Conservation (phyloP, 2,113 vertebrate genomes). For the Eleginops maclovinus region DNA sequence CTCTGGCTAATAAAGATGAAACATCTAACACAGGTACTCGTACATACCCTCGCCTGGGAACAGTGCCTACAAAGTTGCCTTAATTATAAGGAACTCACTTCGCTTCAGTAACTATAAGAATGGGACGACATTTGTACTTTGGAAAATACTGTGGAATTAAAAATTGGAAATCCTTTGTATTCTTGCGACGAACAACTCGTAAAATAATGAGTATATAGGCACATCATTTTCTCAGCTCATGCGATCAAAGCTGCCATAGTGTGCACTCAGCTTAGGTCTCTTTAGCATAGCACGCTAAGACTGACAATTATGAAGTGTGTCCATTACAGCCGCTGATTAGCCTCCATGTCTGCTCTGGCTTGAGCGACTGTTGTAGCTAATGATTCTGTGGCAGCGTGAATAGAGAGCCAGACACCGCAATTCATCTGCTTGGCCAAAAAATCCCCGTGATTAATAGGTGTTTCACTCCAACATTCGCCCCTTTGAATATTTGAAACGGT, state of each 20-base stretch:
- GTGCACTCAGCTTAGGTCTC: conserved; percentile 53
- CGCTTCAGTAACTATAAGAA: conserved; percentile 76
- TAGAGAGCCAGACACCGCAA: conserved; percentile 74
- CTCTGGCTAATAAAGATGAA: conserved; percentile 87
- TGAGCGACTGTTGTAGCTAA: conserved; percentile 80
- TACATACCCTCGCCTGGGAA: conserved; percentile 76
- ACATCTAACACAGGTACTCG: conserved; percentile 86
- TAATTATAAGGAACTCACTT: conserved; percentile 82
- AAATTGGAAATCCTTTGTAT: conserved; percentile 69
- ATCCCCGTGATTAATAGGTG: conserved; percentile 83
- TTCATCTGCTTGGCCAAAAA: conserved; percentile 79
- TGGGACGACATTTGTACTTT: conserved; percentile 73
- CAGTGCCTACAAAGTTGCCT: conserved; percentile 78
- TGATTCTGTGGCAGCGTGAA: conserved; percentile 77
- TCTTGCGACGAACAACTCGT: conserved; percentile 59
- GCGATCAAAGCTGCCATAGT: conserved; percentile 64
- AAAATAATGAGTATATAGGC: conserved; percentile 73
- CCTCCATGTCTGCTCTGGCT: conserved; percentile 73
- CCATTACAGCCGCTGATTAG: conserved; percentile 85
- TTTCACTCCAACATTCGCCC: conserved; percentile 79
- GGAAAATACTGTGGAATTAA: conserved; percentile 67
- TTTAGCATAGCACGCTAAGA: conserved; percentile 54
- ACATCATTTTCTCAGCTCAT: conserved; percentile 61
- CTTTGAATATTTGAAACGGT: conserved; percentile 82
- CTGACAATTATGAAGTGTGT: conserved; percentile 87